Base-by-base conservation (phyloP, 2,888 invertebrate genomes). In the Apamea monoglypha region DNA sequence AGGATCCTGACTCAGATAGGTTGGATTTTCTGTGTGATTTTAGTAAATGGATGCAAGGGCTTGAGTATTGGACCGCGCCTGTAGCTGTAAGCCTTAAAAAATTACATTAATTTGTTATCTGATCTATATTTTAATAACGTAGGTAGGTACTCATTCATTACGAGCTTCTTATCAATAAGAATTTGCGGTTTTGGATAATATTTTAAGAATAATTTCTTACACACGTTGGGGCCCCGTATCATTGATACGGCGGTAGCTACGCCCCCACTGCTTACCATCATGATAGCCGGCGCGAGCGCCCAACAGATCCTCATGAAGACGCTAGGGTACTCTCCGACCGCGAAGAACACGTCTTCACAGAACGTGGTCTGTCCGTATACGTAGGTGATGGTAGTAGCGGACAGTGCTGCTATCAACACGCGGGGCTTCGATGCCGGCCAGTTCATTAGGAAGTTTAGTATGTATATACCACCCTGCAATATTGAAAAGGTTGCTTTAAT, bases 361-460 rank as follows among this genome's bases (percentile, higher is more conserved):
- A 97, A 96, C 0, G 93, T 92, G 1, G 93, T 93, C 91, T 96
- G 96, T 0, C 96, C 96, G 79, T 96, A 96, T 5, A 93, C 74
- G 88, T 93, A 96, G 1, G 96, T 95, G 32, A 96, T 85, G 0
- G 93, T 90, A 0, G 89, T 78, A 0, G 93, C 92, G 0, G 92
- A 83, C 0, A 91, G 61, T 0, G 94, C 94, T 0, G 94, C 94
- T 14, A 95, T 90, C 1, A 92, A 90, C 36, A 91, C 90, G 0
- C 96, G 95, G 0, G 95, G 90, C 73, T 92, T 93, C 0, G 92
- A 89, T 21, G 93, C 94, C 8, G 96, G 95, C 96, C 96, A 96
- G 32, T 84, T 86, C 91, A 96, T 92, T 3, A 96, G 86, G 85
- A 95, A 95, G 82, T 95, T 94, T 8, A 95, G 82, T 6, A 96